Evolutionary conservation across 35 echinoderm and acorn worm species (phyloP), one percentile per base, ranked within the genome.

Genomic region (Patiria miniata): DNA sequence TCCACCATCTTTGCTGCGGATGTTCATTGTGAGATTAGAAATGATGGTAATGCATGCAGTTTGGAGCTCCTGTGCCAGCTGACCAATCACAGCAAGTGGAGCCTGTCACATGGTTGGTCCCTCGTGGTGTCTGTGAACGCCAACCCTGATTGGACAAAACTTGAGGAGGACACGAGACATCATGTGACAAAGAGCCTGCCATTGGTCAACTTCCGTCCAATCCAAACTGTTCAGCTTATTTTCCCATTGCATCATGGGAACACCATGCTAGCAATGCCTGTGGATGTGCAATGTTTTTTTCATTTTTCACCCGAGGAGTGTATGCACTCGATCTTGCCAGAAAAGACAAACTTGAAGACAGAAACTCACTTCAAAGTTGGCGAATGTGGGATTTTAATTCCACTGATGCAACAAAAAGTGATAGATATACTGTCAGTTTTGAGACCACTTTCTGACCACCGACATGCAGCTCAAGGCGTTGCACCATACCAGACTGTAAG

Each of bases 51-150:
- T 54, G 1, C 17, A 14, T 84, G 82, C 57, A 16, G 57, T 84
- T 37, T 17, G 14, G 44, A 84, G 19, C 30, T 84, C 16, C 32
- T 59, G 29, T 84, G 82, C 23, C 29, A 61, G 57, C 51, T 84
- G 28, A 84, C 82, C 51, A 84, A 84, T 60, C 28, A 39, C 29
- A 84, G 12, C 32, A 21, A 36, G 23, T 60, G 34, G 53, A 19
- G 53, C 8, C 33, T 84, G 82, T 84, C 52, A 61, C 51, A 84
- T 37, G 82, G 82, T 37, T 84, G 82, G 82, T 54, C 82, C 10
- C 82, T 84, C 21, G 53, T 39, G 19, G 38, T 84, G 10, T 60
- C 29, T 14, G 15, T 84, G 8, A 36, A 58, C 37, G 53, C 51
- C 1, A 19, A 30, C 14, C 16, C 19, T 14, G 82, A 84, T 22